Evolutionary conservation across 2,113 vertebrate genomes (phyloP).

Genomic region (Channa maculata): DNA sequence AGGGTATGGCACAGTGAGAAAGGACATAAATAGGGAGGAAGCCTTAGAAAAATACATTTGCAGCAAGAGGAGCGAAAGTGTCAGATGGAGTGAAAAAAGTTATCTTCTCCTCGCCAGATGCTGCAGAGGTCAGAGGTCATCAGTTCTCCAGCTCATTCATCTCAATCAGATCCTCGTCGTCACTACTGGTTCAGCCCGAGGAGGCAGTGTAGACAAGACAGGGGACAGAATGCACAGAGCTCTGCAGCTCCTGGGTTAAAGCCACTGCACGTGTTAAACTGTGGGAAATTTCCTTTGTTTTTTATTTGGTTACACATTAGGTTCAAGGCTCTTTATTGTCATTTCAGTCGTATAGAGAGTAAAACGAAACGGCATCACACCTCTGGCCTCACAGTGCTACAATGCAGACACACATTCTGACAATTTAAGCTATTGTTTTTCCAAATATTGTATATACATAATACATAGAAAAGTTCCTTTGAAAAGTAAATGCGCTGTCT

Average conservation of each 20-base stretch:
- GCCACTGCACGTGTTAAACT: neutral
- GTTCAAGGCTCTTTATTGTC: too few species aligned
- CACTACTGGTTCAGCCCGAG: neutral
- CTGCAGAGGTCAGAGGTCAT: constrained; percentile 22
- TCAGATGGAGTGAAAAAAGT: neutral
- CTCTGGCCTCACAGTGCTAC: too few species aligned
- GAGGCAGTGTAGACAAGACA: neutral
- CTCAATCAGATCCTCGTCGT: neutral
- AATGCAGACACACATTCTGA: too few species aligned
- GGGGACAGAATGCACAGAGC: neutral
- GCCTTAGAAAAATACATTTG: neutral
- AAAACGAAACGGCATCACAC: too few species aligned
- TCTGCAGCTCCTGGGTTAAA: neutral
- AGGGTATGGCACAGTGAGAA: neutral
- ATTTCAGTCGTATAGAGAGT: too few species aligned
- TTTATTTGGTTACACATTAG: neutral
- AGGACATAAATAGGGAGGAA: neutral
- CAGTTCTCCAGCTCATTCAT: neutral
- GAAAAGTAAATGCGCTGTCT: too few species aligned
- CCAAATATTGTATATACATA: too few species aligned
- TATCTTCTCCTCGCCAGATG: constrained; percentile 17
- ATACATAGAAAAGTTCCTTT: too few species aligned
- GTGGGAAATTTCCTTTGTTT: neutral
- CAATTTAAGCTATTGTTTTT: too few species aligned
- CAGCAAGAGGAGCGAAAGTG: neutral